Percentiles rank a stretch among this genome's conserved stretches.
These are phyloP conservation scores for Brachionus manjavacas DNA, from an alignment of 1,140 invertebrate genomes.

Conservation along the genomic window DNA sequence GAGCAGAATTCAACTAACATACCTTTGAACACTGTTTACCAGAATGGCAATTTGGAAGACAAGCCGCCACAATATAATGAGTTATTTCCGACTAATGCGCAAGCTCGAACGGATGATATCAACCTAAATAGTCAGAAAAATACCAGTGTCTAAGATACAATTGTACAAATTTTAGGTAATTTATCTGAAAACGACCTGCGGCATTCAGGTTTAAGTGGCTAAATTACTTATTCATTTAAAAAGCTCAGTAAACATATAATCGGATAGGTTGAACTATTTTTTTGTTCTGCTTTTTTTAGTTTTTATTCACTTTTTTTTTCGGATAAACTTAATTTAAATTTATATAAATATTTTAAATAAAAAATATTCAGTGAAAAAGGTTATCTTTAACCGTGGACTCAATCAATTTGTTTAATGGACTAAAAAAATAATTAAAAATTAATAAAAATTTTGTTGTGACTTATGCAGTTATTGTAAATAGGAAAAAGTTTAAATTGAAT, in stretches of 20 bases:
- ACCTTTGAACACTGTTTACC: neutral
- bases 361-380: neutral
- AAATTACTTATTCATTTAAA: neutral
- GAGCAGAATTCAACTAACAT: neutral
- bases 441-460: neutral
- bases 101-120: neutral
- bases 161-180: neutral
- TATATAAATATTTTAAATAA: neutral
- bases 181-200: neutral
- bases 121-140: neutral
- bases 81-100: neutral
- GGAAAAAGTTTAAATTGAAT: neutral
- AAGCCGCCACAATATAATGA: slow-evolving; percentile 30
- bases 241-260: neutral
- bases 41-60: neutral
- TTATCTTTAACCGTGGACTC: neutral
- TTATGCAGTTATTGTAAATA: neutral
- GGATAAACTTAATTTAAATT: neutral
- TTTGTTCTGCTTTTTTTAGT: neutral
- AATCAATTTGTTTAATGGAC: neutral
- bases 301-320: neutral
- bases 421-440: too few relatives aligned
- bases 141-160: neutral
- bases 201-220: neutral
- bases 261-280: neutral